Conservation (phyloP, 2,113 vertebrate species). For the Sphyrna mokarran region DNA sequence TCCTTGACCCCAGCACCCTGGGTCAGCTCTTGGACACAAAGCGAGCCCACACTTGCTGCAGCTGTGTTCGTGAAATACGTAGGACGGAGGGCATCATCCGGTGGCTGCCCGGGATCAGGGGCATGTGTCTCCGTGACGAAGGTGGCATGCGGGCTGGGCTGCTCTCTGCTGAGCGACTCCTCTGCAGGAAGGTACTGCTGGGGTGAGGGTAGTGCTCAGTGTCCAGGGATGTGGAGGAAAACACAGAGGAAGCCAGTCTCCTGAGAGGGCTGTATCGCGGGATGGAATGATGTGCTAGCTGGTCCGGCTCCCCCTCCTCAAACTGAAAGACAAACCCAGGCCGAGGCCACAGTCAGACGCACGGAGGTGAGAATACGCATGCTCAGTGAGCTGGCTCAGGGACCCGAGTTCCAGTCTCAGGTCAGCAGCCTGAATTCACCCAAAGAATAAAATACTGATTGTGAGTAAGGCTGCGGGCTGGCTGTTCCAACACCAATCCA, state of each 20-base stretch:
- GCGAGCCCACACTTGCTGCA: constrained; percentile 94
- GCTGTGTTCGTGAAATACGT: constrained; percentile 82
- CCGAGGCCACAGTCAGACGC: constrained; percentile 42
- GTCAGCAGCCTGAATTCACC: no score
- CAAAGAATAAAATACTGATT: no score
- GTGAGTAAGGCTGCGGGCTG: no score
- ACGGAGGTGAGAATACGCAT: background rate
- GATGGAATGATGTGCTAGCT: constrained; percentile 74
- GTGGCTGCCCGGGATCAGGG: constrained; percentile 72
- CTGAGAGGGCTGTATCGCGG: constrained; percentile 93
- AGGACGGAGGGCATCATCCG: constrained; percentile 89
- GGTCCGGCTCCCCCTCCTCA: constrained; percentile 72
- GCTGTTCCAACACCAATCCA: no score
- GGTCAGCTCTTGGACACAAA: constrained; percentile 92
- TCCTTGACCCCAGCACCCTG: constrained; percentile 43
- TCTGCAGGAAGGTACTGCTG: constrained; percentile 87
- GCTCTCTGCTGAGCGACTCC: constrained; percentile 97
- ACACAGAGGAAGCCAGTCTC: constrained; percentile 97
- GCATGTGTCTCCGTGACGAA: constrained; percentile 62
- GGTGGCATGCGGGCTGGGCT: constrained; percentile 80
- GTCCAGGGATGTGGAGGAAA: constrained; percentile 96
- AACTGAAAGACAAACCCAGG: constrained; percentile 85
- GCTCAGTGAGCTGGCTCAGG: no score
- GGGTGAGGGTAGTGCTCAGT: constrained; percentile 92
- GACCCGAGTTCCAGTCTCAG: no score